Conservation (phyloP, 2,113 vertebrate genomes). For the Odocoileus hemionus region DNA sequence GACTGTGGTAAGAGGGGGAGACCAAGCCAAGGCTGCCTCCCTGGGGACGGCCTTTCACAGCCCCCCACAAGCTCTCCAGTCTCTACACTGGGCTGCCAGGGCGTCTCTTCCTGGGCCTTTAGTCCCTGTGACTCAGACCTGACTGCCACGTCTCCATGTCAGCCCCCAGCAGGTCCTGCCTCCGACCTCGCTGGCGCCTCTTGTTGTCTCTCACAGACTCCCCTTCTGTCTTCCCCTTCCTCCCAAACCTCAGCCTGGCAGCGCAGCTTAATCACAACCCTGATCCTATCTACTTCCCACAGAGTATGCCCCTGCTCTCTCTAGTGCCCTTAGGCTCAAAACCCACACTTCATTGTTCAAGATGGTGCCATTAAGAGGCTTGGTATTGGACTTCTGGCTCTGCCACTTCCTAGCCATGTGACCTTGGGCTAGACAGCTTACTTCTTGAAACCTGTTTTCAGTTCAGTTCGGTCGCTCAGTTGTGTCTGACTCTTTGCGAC, state of each 20-base stretch:
- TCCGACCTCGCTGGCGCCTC: background rate
- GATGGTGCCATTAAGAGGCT: background rate
- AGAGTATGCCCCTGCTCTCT: background rate
- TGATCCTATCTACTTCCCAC: background rate
- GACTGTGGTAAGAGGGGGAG: background rate
- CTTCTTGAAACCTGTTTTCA: background rate
- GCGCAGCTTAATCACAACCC: too few relatives aligned
- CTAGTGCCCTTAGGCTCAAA: background rate
- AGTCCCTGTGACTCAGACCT: background rate
- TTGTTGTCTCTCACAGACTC: background rate
- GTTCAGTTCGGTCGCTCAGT: background rate
- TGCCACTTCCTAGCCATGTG: background rate
- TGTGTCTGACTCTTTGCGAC: accelerated
- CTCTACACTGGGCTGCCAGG: background rate
- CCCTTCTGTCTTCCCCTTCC: background rate
- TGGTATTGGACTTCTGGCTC: background rate
- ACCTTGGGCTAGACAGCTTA: background rate
- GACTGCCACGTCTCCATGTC: background rate
- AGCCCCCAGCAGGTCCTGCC: background rate
- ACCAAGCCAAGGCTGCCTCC: background rate
- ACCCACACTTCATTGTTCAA: background rate
- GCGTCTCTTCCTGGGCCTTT: accelerated
- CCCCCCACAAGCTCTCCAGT: background rate
- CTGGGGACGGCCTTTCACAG: background rate
- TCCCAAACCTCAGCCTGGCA: background rate